A percentile compares a stretch with the other conserved stretches of the same genome.
These are phyloP conservation scores for Dryocosmus kuriphilus DNA, from an alignment of 2,888 invertebrate genomes.

Conservation along the genomic window DNA sequence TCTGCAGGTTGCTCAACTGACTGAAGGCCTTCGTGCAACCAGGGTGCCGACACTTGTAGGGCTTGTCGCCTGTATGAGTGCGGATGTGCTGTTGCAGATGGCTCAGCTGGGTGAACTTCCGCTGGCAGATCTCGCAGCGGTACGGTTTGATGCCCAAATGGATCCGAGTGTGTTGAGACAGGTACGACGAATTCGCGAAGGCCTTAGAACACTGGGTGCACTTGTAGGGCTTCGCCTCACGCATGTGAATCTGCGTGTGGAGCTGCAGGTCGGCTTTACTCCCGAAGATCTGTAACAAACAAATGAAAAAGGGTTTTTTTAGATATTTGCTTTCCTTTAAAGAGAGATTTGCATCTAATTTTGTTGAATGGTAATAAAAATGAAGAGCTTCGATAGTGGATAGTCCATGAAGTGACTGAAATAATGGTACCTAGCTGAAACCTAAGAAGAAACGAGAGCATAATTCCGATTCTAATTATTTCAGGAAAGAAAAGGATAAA, in stretches of 20 bases:
- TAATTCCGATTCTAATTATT: too few relatives aligned
- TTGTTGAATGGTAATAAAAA: too few relatives aligned
- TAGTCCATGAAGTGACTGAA: too few relatives aligned
- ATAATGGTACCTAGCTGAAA: too few relatives aligned
- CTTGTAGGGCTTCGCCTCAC: constrained; percentile 99
- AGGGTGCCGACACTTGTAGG: constrained; percentile 98
- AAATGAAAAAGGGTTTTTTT: constrained; percentile 63
- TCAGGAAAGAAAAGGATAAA: too few relatives aligned
- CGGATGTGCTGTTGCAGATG: constrained; percentile 99
- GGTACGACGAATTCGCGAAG: constrained; percentile 99
- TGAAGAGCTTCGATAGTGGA: too few relatives aligned
- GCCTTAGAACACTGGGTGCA: constrained; percentile 99
- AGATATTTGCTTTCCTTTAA: too few relatives aligned
- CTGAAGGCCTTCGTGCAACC: constrained; percentile 99
- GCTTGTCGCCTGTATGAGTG: constrained; percentile 99
- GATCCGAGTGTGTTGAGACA: constrained; percentile 99
- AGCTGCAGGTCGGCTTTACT: constrained; percentile 98
- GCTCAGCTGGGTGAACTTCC: constrained; percentile 99
- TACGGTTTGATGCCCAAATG: constrained; percentile 99
- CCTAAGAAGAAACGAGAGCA: too few relatives aligned
- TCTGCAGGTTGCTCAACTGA: constrained; percentile 98
- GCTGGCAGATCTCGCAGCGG: constrained; percentile 98
- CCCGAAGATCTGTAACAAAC: constrained; percentile 92
- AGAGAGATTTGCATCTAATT: too few relatives aligned
- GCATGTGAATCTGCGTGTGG: constrained; percentile 98